phyloP scores from a whole-genome alignment of 2,888 invertebrate species.

The Cerastis leucographa region DNA sequence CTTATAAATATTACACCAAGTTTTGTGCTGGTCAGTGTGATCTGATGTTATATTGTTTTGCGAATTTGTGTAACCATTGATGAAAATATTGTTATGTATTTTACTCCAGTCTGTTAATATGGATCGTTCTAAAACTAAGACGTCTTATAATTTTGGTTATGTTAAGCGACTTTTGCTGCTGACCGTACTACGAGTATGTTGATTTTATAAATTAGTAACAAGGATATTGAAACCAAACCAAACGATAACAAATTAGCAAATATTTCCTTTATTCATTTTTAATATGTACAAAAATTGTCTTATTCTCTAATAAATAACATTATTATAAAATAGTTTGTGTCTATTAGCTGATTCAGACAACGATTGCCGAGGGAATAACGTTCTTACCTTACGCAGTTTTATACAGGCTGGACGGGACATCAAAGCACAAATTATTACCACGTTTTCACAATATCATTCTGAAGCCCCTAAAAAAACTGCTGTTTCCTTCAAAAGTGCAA shows the following conservation, averaged over 20 bases:
- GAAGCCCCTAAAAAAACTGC: neutral
- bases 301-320: conserved; percentile 12
- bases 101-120: no score
- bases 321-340: neutral
- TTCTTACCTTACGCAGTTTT: neutral
- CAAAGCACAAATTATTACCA: neutral
- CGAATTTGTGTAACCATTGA: no score
- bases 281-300: conserved; percentile 9
- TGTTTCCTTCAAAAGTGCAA: neutral
- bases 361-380: neutral
- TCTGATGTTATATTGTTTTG: no score
- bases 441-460: neutral
- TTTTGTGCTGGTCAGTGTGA: no score
- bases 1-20: no score
- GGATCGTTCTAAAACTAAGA: no score
- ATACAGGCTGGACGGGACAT: neutral
- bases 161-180: no score
- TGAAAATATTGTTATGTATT: no score
- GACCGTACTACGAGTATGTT: no score
- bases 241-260: conserved; percentile 1
- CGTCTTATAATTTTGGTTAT: no score
- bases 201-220: neutral
- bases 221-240: conserved; percentile 19
- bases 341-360: neutral
- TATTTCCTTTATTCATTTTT: conserved; percentile 22